Conservation (phyloP, 2,113 vertebrate species). For the Osmerus mordax region DNA sequence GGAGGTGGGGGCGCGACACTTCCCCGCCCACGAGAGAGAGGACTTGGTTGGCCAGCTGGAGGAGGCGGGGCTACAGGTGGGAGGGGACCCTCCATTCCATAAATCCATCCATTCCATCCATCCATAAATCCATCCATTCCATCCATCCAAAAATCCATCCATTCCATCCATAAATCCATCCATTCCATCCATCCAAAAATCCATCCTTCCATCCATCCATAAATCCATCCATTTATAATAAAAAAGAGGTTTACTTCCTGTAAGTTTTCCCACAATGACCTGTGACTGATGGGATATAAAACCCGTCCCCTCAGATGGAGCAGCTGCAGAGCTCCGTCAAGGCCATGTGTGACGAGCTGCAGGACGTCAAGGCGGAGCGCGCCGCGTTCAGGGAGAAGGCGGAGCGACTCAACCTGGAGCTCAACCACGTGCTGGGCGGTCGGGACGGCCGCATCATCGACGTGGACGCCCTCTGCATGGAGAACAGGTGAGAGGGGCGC, state of each 20-base stretch:
- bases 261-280: neutral
- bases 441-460: conserved; percentile 87
- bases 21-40: conserved; percentile 92
- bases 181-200: neutral
- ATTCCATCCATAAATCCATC: too few species aligned
- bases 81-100: neutral
- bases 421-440: conserved; percentile 89
- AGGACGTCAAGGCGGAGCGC: conserved; percentile 88
- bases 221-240: too few species aligned
- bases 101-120: too few species aligned
- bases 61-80: conserved; percentile 85
- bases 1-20: conserved; percentile 87
- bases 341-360: conserved; percentile 85
- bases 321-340: conserved; percentile 85
- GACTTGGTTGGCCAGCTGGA: conserved; percentile 91
- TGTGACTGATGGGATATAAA: neutral
- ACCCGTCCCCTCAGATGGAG: conserved; percentile 75
- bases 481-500: conserved; percentile 82
- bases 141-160: neutral
- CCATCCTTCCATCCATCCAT: neutral
- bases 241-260: too few species aligned
- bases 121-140: neutral
- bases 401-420: conserved; percentile 88
- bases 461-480: conserved; percentile 93
- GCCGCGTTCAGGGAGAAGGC: conserved; percentile 91